Evolutionary conservation across 2,113 vertebrate species (phyloP).

Genomic region (Cheirogaleus medius): DNA sequence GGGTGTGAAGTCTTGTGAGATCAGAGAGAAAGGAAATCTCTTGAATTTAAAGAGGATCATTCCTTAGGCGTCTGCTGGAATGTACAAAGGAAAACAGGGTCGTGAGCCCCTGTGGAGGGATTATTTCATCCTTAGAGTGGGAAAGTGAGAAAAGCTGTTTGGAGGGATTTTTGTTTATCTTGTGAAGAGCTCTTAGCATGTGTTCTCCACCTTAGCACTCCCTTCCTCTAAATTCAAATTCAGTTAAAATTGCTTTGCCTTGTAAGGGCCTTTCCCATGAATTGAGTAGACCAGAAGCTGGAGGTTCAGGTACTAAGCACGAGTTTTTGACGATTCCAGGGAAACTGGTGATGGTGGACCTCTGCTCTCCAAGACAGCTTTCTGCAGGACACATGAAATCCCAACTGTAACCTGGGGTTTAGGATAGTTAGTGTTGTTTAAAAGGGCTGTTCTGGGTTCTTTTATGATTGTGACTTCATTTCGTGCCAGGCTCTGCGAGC

Average conservation of each 20-base stretch:
- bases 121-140: background rate
- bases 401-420: rapidly evolving
- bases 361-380: background rate
- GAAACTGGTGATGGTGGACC: background rate
- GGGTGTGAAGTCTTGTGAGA: background rate
- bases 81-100: background rate
- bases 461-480: rapidly evolving
- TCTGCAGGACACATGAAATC: rapidly evolving
- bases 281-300: background rate
- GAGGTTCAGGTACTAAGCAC: rapidly evolving
- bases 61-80: background rate
- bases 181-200: rapidly evolving
- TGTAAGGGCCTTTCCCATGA: background rate
- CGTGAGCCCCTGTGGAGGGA: no score
- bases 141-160: background rate
- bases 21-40: background rate
- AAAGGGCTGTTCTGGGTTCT: background rate
- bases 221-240: background rate
- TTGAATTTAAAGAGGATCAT: background rate
- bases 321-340: background rate
- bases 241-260: background rate
- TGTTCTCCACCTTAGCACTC: no score
- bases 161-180: background rate
- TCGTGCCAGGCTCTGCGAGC: rapidly evolving
- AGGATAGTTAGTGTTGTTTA: rapidly evolving